Evolutionary conservation across 2,113 vertebrate genomes (phyloP).

Genomic region (Brevimyrus niger): DNA sequence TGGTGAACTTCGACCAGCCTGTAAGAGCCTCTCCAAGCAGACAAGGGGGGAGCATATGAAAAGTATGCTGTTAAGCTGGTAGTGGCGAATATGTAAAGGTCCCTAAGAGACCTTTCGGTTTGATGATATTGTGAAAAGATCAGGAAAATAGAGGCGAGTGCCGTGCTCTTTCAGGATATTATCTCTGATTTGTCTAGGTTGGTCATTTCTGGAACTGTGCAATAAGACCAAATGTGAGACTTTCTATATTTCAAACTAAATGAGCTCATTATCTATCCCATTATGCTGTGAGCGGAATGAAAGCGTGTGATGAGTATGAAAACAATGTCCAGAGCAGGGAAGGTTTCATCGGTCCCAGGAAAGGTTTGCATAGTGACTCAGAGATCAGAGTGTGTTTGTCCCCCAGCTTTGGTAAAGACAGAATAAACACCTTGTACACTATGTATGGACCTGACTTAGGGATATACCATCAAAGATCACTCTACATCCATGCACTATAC

Average conservation of each 20-base stretch:
- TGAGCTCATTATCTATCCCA: neutral
- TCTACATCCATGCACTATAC: neutral
- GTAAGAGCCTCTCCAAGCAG: slow-evolving; percentile 13
- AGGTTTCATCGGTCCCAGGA: neutral
- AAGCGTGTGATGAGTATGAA: neutral
- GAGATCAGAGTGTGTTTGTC: neutral
- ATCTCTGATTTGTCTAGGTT: neutral
- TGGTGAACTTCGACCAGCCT: slow-evolving; percentile 25
- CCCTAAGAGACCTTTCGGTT: neutral
- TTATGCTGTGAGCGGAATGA: neutral
- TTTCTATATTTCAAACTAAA: neutral
- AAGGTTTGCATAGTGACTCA: neutral
- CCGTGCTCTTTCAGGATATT: neutral
- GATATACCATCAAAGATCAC: neutral
- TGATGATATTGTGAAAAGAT: neutral
- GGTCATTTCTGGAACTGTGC: neutral
- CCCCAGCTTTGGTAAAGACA: neutral
- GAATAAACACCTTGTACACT: neutral
- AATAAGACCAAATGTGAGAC: neutral
- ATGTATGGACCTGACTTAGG: neutral
- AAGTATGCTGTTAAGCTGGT: neutral
- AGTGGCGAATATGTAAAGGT: neutral
- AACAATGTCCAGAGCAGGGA: neutral
- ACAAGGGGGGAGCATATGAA: neutral
- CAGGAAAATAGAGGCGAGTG: neutral